These are phyloP conservation scores for Plagodis dolabraria DNA, from an alignment of 2,888 invertebrate species.

Conservation along the genomic window DNA sequence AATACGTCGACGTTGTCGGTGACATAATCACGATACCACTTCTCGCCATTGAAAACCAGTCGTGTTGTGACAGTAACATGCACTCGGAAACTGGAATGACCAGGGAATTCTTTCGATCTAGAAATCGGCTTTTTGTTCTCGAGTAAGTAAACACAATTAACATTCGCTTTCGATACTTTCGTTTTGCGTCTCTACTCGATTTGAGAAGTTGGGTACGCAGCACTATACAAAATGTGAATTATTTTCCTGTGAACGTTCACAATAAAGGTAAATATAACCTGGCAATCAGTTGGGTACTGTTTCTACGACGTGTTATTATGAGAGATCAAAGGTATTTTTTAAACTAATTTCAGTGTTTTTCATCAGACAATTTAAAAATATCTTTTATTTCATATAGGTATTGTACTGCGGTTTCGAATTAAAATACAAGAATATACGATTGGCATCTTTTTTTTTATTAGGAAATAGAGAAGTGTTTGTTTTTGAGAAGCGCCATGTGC, in stretches of 20 bases:
- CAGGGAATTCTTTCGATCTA: slow-evolving; percentile 47
- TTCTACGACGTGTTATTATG: no score
- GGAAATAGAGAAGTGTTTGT: no score
- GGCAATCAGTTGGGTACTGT: no score
- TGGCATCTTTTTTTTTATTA: no score
- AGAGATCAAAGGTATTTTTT: no score
- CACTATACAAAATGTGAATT: background rate
- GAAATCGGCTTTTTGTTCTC: slow-evolving; percentile 43
- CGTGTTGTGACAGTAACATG: slow-evolving; percentile 50
- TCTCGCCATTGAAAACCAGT: slow-evolving; percentile 65
- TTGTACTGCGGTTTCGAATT: no score
- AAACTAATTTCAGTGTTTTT: no score
- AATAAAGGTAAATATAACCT: no score
- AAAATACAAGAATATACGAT: no score
- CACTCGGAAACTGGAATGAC: slow-evolving; percentile 56
- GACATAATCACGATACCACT: slow-evolving; percentile 65
- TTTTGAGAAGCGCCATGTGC: slow-evolving; percentile 51
- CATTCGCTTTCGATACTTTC: slow-evolving; percentile 40
- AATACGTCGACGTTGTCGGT: slow-evolving; percentile 60
- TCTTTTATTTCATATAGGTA: no score
- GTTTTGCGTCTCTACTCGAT: slow-evolving; percentile 16
- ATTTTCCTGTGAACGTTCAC: background rate
- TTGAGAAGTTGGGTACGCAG: no score
- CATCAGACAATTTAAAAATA: no score
- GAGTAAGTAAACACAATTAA: slow-evolving; percentile 34